Base-by-base conservation (phyloP, 2,797 vertebrate genomes). In the Gallinago stenura region DNA sequence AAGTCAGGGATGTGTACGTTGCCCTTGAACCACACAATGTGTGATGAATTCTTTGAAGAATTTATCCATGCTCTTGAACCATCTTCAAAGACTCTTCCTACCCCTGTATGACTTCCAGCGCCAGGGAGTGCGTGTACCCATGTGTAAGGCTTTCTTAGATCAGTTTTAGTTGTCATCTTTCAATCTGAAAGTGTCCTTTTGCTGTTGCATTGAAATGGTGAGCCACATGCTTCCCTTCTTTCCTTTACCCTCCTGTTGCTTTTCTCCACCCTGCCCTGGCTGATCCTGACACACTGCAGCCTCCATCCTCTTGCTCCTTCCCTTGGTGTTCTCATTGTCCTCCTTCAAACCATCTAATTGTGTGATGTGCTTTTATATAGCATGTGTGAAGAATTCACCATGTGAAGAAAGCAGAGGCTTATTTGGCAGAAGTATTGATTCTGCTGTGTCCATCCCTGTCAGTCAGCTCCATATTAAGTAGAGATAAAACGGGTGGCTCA, bases 381-480 rank as follows among this genome's bases (percentile, higher is more conserved):
- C 30, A 7, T 2, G 1, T 39, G 9, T 50, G n/a, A 46, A 0
- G 0, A 50, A 8, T 46, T 64, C 11, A 5, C 35, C n/a, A 16
- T 0, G 3, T 39, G 58, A 61, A 48, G 64, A 76, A 66, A 35
- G 53, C 35, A 61, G 64, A 54, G 45, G n/a, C 18, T 66, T 71
- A 21, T 5, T 82, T 72, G 48, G 26, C 31, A 19, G 26, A 5
- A 10, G 14, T 33, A 11, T 17, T 33, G 61, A 26, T 58, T 62
- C 56, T 53, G 31, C 68, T 73, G 37, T 51, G 13, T 37, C 39
- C 20, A 10, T 58, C 66, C 35, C 26, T 31, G 37, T 68, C 50
- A 46, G 21, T 66, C 28, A 46, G 50, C 26, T 73, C 54, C 6
- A 1, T 46, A 26, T 31, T 75, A 68, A 83, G 24, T 21, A 82